Evolutionary conservation across 2,797 vertebrate species (phyloP).

Genomic region (Nannoperca australis): DNA sequence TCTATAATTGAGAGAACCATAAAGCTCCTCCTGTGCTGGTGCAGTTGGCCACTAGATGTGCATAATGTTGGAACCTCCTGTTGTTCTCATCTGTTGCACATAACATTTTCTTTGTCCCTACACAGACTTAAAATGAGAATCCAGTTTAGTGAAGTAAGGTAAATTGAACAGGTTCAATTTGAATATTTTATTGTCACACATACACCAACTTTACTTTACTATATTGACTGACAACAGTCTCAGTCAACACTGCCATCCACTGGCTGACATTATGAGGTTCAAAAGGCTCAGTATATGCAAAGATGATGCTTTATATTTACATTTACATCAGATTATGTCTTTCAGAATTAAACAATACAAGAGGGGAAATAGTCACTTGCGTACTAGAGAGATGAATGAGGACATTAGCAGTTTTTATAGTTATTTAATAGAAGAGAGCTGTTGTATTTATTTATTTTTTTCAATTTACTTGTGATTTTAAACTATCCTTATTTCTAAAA

Average conservation of each 20-base stretch:
- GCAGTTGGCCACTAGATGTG: constrained; percentile 25
- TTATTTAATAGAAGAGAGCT: background rate
- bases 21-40: constrained; percentile 32
- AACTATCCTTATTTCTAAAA: background rate
- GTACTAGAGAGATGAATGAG: background rate
- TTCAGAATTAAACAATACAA: background rate
- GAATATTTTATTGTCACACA: background rate
- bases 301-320: background rate
- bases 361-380: background rate
- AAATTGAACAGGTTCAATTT: background rate
- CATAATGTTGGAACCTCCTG: constrained; percentile 38
- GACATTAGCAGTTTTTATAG: background rate
- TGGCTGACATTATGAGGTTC: constrained; percentile 32
- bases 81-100: constrained; percentile 36
- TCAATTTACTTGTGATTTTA: background rate
- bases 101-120: constrained; percentile 43
- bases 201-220: background rate
- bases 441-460: background rate
- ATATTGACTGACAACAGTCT: constrained; percentile 3
- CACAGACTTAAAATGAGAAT: background rate
- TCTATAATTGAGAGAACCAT: background rate
- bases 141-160: no score
- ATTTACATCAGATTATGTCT: background rate
- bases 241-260: constrained; percentile 63
- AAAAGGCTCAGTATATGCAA: background rate